These are phyloP conservation scores for Rhagonycha fulva DNA, from an alignment of 2,888 invertebrate genomes.

Conservation along the genomic window DNA sequence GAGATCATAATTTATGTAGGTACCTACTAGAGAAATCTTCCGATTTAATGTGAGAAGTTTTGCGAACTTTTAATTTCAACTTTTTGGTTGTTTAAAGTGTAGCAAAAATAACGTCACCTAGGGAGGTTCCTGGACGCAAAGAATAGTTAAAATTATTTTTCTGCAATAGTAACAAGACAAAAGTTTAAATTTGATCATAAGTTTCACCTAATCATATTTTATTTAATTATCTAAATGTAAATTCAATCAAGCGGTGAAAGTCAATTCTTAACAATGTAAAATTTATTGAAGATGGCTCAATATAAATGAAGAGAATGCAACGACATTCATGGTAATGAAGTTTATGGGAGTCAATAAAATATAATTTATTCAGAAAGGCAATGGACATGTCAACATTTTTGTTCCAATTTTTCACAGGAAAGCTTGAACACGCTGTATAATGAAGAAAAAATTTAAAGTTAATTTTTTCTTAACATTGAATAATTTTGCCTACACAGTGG, in stretches of 20 bases:
- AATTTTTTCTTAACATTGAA: not conserved
- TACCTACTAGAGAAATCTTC: not conserved
- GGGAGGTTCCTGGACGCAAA: too few relatives aligned
- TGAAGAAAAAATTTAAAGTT: not conserved
- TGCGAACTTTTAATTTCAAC: not conserved
- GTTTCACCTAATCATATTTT: not conserved
- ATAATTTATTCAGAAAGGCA: not conserved
- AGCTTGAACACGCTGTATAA: not conserved
- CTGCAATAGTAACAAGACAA: not conserved
- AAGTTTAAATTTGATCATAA: not conserved
- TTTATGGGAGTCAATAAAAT: not conserved
- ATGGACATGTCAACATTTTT: not conserved
- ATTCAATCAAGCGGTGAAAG: not conserved
- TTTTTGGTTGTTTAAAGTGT: not conserved
- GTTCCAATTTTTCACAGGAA: not conserved
- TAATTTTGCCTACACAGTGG: not conserved
- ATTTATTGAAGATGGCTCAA: not conserved
- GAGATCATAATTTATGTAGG: constrained; percentile 11
- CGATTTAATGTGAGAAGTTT: not conserved
- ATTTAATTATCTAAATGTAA: not conserved
- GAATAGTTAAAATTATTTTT: too few relatives aligned
- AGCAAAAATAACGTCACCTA: not conserved
- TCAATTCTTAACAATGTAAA: not conserved
- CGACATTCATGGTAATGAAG: not conserved
- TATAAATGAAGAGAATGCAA: not conserved